A percentile compares a stretch with the other conserved stretches of the same genome.
Conservation (phyloP, 2,888 invertebrate species). For the Nephrotoma appendiculata region DNA sequence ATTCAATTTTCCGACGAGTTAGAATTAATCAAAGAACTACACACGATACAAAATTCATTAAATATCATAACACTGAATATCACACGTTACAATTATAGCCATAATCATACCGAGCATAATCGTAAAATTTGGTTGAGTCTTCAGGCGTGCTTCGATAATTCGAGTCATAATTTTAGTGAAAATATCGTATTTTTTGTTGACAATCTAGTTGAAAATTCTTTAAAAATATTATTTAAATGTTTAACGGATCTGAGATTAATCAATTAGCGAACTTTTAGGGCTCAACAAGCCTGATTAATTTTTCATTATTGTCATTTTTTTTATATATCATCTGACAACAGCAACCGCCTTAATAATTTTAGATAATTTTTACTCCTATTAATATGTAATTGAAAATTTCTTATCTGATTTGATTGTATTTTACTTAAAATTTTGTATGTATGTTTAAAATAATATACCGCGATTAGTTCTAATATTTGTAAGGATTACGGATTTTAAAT, state of each 20-base stretch:
- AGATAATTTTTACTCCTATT: not conserved
- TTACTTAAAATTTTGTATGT: not conserved
- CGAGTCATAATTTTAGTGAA: slow-evolving; percentile 27
- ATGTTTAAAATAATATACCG: not conserved
- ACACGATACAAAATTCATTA: slow-evolving; percentile 15
- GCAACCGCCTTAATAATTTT: not conserved
- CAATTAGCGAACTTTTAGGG: not conserved
- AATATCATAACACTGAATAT: slow-evolving; percentile 7
- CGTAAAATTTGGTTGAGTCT: slow-evolving; percentile 28
- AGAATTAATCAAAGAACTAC: slow-evolving; percentile 5
- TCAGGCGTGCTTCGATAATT: slow-evolving; percentile 27
- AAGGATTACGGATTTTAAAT: not conserved
- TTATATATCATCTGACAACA: not conserved
- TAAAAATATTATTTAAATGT: slow-evolving; percentile 9
- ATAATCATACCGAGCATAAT: slow-evolving; percentile 17
- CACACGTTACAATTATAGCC: not conserved
- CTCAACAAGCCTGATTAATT: too few species aligned
- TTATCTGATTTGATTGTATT: not conserved
- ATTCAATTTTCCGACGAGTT: slow-evolving; percentile 17
- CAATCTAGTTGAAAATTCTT: slow-evolving; percentile 25
- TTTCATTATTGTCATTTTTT: too few species aligned
- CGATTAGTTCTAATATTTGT: not conserved
- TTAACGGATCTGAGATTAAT: not conserved
- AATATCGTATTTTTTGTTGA: slow-evolving; percentile 21
- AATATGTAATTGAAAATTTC: not conserved